phyloP scores from a whole-genome alignment of 2,888 invertebrate genomes.

The Cremastinae sp. region DNA sequence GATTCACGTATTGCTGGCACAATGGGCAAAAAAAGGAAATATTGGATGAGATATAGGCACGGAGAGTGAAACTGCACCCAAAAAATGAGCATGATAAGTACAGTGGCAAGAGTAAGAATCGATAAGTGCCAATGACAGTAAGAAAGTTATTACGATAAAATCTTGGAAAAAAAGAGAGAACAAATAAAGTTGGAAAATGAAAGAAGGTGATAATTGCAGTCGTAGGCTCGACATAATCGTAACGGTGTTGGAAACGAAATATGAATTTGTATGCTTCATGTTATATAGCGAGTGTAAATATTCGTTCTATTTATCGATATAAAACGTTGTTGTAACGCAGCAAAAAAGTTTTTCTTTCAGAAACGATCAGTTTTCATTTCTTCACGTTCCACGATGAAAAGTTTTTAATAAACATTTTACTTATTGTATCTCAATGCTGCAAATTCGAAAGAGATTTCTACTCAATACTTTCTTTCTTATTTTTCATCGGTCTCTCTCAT shows the following conservation, averaged over 20 bases:
- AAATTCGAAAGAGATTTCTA: no score
- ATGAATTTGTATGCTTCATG: neutral
- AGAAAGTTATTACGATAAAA: neutral
- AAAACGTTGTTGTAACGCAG: no score
- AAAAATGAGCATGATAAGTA: conserved; percentile 34
- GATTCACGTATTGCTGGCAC: conserved; percentile 16
- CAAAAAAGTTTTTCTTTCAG: no score
- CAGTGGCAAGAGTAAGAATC: conserved; percentile 39
- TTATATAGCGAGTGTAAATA: neutral
- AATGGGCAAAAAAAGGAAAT: conserved; percentile 1
- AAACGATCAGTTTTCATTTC: no score
- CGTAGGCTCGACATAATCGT: conserved; percentile 32
- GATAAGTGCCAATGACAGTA: neutral
- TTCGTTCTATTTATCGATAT: no score
- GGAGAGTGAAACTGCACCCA: conserved; percentile 26
- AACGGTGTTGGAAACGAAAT: conserved; percentile 36
- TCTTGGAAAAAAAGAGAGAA: conserved; percentile 1
- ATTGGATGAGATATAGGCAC: neutral
- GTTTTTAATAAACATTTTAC: no score
- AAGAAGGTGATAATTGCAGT: conserved; percentile 15
- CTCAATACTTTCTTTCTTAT: no score
- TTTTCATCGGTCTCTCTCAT: no score
- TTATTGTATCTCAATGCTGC: no score
- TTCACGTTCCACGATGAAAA: no score
- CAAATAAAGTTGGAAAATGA: conserved; percentile 30